phyloP scores from a whole-genome alignment of 2,888 invertebrate species.

The Torymus tubicola region DNA sequence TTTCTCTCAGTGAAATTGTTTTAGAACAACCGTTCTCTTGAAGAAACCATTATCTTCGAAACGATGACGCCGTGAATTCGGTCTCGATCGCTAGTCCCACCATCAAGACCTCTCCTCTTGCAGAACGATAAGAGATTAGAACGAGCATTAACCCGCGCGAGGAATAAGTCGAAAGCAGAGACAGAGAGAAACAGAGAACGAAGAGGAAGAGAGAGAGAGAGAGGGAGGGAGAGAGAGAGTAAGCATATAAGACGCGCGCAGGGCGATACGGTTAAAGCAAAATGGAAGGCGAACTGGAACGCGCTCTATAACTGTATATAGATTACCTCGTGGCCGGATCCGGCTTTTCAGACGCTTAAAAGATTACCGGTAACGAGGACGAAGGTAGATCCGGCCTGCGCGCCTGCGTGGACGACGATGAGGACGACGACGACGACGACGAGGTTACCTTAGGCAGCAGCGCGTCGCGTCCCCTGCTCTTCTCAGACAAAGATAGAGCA shows the following conservation, averaged over 20 bases:
- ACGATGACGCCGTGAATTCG: constrained; percentile 29
- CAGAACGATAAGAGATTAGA: constrained; percentile 45
- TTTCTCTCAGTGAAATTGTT: constrained; percentile 34
- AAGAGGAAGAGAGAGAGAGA: constrained; percentile 13
- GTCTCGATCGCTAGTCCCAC: constrained; percentile 17
- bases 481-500: constrained; percentile 17
- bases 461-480: no score
- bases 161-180: not conserved
- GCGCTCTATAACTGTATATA: constrained; percentile 23
- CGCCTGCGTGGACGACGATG: constrained; percentile 22
- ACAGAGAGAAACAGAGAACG: not conserved
- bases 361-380: constrained; percentile 68
- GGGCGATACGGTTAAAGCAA: constrained; percentile 13
- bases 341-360: constrained; percentile 59
- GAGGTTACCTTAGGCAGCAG: no score
- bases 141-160: not conserved
- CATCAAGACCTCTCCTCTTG: constrained; percentile 9
- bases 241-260: constrained; percentile 21
- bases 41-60: constrained; percentile 23
- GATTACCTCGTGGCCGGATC: constrained; percentile 35
- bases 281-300: constrained; percentile 35
- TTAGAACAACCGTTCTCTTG: constrained; percentile 16
- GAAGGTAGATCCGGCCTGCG: constrained; percentile 60
- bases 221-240: not conserved
- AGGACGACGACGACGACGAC: no score